Conservation (phyloP, 2,888 invertebrate genomes). For the Phaedon cochleariae region DNA sequence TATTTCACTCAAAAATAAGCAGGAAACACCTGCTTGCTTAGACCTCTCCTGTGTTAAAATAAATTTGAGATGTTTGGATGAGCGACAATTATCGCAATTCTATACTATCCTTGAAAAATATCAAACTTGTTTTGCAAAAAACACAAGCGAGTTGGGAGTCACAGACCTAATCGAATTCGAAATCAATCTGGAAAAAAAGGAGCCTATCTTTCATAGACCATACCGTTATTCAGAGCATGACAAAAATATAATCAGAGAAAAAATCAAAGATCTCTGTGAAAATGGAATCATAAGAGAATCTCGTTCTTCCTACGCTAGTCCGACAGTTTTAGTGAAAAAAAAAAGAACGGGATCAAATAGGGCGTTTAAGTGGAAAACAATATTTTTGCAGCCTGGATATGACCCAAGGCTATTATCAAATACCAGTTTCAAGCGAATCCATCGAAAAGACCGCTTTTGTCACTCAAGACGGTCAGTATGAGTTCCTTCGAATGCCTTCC, state of each 20-base stretch:
- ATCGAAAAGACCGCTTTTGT: too few species aligned
- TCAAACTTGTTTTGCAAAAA: neutral
- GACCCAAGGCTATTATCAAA: neutral
- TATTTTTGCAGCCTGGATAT: neutral
- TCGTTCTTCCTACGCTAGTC: too few species aligned
- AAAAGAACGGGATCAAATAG: constrained; percentile 2
- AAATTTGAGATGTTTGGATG: too few species aligned
- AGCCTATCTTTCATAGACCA: constrained; percentile 6
- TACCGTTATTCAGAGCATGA: neutral
- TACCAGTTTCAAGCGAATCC: too few species aligned
- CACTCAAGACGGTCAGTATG: too few species aligned
- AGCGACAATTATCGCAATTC: neutral
- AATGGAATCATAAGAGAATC: neutral
- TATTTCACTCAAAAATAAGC: too few species aligned
- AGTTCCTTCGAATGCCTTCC: too few species aligned
- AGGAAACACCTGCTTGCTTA: too few species aligned
- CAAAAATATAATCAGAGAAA: neutral
- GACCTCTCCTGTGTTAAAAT: too few species aligned
- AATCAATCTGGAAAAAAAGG: neutral
- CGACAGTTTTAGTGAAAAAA: neutral
- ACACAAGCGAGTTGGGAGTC: neutral
- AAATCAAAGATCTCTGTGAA: neutral
- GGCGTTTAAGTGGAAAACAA: neutral
- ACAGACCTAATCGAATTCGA: constrained; percentile 1
- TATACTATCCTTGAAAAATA: neutral